These are phyloP conservation scores for Neodiprion virginianus DNA, from an alignment of 1,140 invertebrate species.

Conservation along the genomic window DNA sequence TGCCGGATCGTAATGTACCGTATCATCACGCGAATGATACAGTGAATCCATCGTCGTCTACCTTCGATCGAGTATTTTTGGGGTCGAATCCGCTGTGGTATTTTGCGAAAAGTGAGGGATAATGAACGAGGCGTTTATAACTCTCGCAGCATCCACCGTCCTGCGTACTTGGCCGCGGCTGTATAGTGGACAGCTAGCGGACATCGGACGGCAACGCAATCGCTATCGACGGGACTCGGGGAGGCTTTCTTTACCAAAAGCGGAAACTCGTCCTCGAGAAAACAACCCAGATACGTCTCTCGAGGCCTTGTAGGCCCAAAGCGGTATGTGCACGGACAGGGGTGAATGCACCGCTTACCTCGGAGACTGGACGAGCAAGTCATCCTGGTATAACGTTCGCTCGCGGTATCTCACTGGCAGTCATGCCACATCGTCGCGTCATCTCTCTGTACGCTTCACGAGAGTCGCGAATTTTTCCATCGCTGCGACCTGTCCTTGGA, in stretches of 20 bases:
- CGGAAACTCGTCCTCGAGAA: constrained; percentile 44
- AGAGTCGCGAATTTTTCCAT: background rate
- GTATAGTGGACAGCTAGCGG: constrained; percentile 30
- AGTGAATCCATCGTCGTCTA: too few species aligned
- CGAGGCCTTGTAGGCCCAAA: constrained; percentile 46
- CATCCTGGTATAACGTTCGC: constrained; percentile 40
- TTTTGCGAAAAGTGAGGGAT: background rate
- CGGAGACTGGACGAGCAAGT: constrained; percentile 52
- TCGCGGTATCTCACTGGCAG: background rate
- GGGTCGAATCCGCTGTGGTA: background rate
- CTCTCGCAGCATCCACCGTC: background rate
- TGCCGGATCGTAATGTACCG: too few species aligned
- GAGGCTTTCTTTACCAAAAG: constrained; percentile 49
- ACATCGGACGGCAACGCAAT: constrained; percentile 35
- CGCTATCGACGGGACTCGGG: constrained; percentile 12
- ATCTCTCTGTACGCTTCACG: constrained; percentile 3
- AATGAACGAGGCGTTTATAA: background rate
- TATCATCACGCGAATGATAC: too few species aligned
- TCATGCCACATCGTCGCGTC: background rate
- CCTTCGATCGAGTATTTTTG: too few species aligned
- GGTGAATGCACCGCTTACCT: constrained; percentile 52
- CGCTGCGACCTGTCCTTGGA: too few species aligned
- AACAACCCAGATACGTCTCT: constrained; percentile 55
- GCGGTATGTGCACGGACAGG: constrained; percentile 32
- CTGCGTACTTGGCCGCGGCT: background rate